Evolutionary conservation across 2,113 vertebrate genomes (phyloP).

Genomic region (Barnardius zonarius): DNA sequence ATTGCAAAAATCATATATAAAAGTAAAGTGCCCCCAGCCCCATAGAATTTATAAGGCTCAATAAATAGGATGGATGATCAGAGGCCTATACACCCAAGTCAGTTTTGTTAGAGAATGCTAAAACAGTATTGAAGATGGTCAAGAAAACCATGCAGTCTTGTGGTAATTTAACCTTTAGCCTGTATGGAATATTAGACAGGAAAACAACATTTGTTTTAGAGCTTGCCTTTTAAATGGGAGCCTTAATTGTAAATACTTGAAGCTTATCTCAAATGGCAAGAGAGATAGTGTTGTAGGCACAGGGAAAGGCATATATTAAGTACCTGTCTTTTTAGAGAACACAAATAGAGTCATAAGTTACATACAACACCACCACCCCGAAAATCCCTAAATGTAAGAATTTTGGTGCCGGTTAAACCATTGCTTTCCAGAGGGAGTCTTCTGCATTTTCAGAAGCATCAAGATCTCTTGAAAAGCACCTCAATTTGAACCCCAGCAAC

Average conservation of each 20-base stretch:
- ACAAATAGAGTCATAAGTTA: neutral
- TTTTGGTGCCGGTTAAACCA: neutral
- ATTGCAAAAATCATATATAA: neutral
- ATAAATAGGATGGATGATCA: neutral
- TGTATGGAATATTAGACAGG: constrained; percentile 4
- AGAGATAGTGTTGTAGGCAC: neutral
- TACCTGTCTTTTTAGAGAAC: neutral
- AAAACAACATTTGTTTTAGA: constrained; percentile 11
- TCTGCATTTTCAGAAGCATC: neutral
- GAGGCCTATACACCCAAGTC: neutral
- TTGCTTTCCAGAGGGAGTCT: neutral
- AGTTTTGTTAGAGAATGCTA: neutral
- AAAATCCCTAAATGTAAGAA: neutral
- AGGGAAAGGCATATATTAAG: neutral
- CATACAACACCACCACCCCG: neutral
- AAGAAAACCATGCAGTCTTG: neutral
- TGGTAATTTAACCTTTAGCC: constrained; percentile 36
- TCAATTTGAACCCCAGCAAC: neutral
- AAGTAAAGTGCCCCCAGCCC: neutral
- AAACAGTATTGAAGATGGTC: neutral
- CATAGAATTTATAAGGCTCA: neutral
- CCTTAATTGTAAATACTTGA: neutral
- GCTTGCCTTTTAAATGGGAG: neutral
- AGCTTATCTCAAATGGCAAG: neutral
- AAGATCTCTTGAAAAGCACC: neutral